phyloP scores from a whole-genome alignment of 2,113 vertebrate genomes.

The Callipepla squamata region DNA sequence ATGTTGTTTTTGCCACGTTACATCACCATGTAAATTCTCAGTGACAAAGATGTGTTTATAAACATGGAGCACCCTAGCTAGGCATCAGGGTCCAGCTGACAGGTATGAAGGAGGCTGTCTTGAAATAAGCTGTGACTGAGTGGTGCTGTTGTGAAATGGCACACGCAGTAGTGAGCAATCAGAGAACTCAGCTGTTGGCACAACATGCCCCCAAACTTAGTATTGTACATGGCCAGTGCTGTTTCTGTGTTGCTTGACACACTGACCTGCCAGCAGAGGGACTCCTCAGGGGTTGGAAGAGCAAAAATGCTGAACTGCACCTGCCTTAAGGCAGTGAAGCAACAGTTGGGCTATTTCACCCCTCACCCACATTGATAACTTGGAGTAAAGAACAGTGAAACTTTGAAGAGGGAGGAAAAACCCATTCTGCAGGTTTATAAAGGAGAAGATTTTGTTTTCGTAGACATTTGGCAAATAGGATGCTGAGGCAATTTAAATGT shows the following conservation, averaged over 20 bases:
- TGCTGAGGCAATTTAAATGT: neutral
- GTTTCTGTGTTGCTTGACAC: neutral
- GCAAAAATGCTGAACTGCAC: neutral
- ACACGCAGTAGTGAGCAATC: neutral
- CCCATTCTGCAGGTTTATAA: neutral
- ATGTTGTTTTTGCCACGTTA: rapidly evolving
- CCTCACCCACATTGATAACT: neutral
- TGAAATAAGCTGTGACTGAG: neutral
- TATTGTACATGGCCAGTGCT: neutral
- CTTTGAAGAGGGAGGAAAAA: neutral
- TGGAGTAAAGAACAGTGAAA: neutral
- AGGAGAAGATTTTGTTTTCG: neutral
- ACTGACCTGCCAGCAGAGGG: neutral
- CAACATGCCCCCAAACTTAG: neutral
- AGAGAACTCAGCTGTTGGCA: neutral
- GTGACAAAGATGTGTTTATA: neutral
- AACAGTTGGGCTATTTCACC: neutral
- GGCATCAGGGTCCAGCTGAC: neutral
- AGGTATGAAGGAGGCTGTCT: neutral
- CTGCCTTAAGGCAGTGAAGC: neutral
- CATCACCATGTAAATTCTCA: neutral
- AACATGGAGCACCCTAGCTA: neutral
- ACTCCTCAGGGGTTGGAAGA: neutral
- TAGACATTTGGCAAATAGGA: neutral
- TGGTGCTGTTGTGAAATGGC: neutral